phyloP scores from a whole-genome alignment of 2,113 vertebrate species.

The Rhinolophus sinicus region DNA sequence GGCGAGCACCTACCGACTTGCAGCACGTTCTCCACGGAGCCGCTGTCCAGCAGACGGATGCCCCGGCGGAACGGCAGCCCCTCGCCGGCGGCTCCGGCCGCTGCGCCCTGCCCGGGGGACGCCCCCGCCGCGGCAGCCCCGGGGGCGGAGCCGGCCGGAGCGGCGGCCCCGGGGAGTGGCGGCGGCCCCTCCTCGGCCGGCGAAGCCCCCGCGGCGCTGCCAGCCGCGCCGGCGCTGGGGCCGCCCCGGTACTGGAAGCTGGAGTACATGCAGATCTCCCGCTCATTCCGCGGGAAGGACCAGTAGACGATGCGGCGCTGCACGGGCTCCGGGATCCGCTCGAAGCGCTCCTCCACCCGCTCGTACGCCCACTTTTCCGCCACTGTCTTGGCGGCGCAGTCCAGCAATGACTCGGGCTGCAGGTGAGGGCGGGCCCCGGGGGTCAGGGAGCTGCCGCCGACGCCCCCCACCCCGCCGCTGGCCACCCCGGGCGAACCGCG shows the following conservation, averaged over 20 bases:
- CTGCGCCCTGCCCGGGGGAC: conserved; percentile 77
- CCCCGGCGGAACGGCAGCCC: conserved; percentile 96
- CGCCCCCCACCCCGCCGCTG: conserved; percentile 84
- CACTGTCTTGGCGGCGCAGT: conserved; percentile 96
- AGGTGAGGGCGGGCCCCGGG: conserved; percentile 87
- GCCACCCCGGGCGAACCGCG: conserved; percentile 53
- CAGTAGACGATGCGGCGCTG: conserved; percentile 98
- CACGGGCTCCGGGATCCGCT: conserved; percentile 97
- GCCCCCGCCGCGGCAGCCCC: conserved; percentile 56
- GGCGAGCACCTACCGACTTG: conserved; percentile 95
- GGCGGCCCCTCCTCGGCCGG: conserved; percentile 84
- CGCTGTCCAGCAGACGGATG: conserved; percentile 95
- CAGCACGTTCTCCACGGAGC: conserved; percentile 97
- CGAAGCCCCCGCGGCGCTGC: conserved; percentile 77
- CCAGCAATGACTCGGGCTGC: conserved; percentile 94
- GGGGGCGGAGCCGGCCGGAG: conserved; percentile 71
- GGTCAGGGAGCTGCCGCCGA: conserved; percentile 76
- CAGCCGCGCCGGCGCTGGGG: conserved; percentile 86
- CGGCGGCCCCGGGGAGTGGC: conserved; percentile 83
- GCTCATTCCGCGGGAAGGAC: conserved; percentile 96
- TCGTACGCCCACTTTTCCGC: conserved; percentile 98
- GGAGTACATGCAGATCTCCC: conserved; percentile 98
- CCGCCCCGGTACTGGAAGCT: conserved; percentile 94
- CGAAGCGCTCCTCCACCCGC: conserved; percentile 96
- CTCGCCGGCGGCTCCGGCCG: conserved; percentile 81